Percentiles rank a stretch among this genome's conserved stretches.
Conservation (phyloP, 2,113 vertebrate genomes). For the Halcyon malimbica region DNA sequence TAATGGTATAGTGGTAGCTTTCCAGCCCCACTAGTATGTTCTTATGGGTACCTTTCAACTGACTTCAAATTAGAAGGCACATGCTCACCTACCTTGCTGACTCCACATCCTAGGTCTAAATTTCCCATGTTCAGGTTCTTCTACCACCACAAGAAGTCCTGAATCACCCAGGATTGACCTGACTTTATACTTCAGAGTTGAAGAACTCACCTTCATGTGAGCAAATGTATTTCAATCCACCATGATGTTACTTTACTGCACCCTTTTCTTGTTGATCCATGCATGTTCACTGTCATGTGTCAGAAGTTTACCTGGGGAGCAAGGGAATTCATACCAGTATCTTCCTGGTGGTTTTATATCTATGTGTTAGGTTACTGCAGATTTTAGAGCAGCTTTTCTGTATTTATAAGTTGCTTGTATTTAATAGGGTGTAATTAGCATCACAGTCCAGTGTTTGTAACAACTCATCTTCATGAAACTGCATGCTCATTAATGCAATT, state of each 20-base stretch:
- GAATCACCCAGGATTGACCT: not conserved
- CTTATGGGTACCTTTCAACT: not conserved
- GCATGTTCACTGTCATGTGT: fast-evolving
- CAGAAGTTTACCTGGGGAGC: not conserved
- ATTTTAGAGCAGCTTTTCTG: not conserved
- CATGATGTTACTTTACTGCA: not conserved
- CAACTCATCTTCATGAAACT: not conserved
- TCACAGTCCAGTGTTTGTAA: not conserved
- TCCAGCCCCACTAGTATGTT: not conserved
- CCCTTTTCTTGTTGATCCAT: not conserved
- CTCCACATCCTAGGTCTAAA: not conserved
- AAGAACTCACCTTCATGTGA: not conserved
- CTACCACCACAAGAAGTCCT: not conserved
- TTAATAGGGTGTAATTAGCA: not conserved
- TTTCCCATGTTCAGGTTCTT: not conserved
- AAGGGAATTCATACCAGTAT: not conserved
- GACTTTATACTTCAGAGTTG: not conserved
- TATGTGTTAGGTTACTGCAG: fast-evolving
- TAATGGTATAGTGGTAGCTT: not conserved
- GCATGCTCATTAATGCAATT: not conserved
- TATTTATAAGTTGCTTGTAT: not conserved
- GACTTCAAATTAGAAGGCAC: not conserved
- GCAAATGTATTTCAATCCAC: not conserved
- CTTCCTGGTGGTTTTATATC: not conserved
- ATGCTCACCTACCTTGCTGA: not conserved